A percentile compares a stretch with the other conserved stretches of the same genome.
Evolutionary conservation across 1,140 invertebrate species (phyloP).

Genomic region (Teleopsis dalmanni): DNA sequence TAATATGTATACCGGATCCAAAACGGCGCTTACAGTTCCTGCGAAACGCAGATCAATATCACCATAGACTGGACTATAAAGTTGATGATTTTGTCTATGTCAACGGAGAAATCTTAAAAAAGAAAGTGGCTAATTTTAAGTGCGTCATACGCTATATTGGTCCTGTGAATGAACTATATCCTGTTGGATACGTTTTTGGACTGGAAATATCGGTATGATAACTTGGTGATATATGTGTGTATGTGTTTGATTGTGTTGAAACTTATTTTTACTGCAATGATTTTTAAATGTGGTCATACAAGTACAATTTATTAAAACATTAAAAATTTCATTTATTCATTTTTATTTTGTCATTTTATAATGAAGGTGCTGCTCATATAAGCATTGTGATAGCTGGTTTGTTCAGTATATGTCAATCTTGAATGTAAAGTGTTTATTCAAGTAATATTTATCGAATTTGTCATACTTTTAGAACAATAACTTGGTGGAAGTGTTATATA

Average conservation of each 20-base stretch:
- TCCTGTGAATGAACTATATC: slow-evolving; percentile 46
- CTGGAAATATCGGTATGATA: slow-evolving; percentile 51
- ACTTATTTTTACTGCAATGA: not conserved
- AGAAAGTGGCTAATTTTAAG: slow-evolving; percentile 16
- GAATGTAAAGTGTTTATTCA: no score
- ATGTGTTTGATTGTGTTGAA: not conserved
- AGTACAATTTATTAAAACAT: not conserved
- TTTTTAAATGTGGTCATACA: not conserved
- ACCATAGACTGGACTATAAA: slow-evolving; percentile 39
- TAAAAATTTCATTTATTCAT: not conserved
- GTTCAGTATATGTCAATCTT: no score
- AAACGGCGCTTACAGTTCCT: slow-evolving; percentile 47
- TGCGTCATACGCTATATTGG: slow-evolving; percentile 50
- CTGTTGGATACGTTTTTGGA: slow-evolving; percentile 51
- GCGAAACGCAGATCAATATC: slow-evolving; percentile 43
- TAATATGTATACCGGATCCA: slow-evolving; percentile 46
- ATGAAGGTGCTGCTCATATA: no score
- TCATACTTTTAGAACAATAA: no score
- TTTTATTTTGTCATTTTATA: no score
- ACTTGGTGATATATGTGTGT: not conserved
- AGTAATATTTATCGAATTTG: no score
- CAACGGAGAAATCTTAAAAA: slow-evolving; percentile 32
- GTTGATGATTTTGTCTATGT: slow-evolving; percentile 37
- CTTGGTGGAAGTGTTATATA: no score
- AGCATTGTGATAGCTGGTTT: no score